phyloP scores from a whole-genome alignment of 2,888 invertebrate species.

The Mesodorylaimus sp. region DNA sequence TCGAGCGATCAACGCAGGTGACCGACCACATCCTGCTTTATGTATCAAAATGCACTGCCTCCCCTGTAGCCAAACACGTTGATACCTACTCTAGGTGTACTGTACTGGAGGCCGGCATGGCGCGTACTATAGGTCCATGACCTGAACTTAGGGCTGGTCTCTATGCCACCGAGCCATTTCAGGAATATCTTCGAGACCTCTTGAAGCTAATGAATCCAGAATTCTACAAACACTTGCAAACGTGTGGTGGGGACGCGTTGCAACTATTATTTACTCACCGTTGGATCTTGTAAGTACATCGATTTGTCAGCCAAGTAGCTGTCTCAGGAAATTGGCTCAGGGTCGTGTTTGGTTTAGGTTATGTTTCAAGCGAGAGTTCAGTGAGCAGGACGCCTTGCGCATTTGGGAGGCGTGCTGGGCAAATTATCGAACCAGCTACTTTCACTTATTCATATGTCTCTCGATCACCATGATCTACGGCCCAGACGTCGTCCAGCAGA shows the following conservation, averaged over 20 bases:
- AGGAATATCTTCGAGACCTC: slow-evolving; percentile 63
- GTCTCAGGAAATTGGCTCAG: no score
- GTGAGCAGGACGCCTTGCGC: slow-evolving; percentile 61
- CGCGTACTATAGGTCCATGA: no score
- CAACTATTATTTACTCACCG: slow-evolving; percentile 80
- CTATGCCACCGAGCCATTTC: slow-evolving; percentile 5
- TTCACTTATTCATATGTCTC: slow-evolving; percentile 78
- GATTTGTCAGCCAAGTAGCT: no score
- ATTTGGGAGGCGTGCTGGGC: slow-evolving; percentile 98
- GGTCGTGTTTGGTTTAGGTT: slow-evolving; percentile 88
- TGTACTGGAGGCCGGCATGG: no score
- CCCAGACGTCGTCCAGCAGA: slow-evolving; percentile 68
- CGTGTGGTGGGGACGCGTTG: slow-evolving; percentile 49
- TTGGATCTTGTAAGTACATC: slow-evolving; percentile 7
- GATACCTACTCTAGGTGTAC: no score
- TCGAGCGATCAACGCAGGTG: no score
- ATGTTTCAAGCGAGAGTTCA: slow-evolving; percentile 71
- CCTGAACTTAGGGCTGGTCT: not conserved
- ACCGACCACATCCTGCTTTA: no score
- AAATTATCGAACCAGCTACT: slow-evolving; percentile 82
- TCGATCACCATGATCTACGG: slow-evolving; percentile 75
- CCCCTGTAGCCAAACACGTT: no score
- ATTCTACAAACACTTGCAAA: slow-evolving; percentile 63
- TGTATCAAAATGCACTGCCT: no score
- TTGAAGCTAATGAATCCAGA: slow-evolving; percentile 72